Evolutionary conservation across 1,140 invertebrate species (phyloP), one percentile per base, ranked within the genome.

Genomic region (Saccostrea glomerata): DNA sequence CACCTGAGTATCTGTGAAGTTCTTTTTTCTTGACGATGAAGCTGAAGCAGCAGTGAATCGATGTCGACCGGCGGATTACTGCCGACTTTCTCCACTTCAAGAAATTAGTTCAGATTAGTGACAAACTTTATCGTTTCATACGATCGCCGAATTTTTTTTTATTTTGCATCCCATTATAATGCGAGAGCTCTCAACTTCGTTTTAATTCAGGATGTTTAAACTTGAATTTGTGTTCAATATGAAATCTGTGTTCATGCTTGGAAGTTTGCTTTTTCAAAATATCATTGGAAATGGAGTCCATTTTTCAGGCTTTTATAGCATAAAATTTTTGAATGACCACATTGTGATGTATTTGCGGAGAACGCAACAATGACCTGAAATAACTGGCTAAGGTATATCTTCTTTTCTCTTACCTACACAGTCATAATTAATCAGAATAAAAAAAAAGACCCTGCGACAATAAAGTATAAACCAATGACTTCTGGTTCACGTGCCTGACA

Each of bases 281-380:
- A 30, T 36, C 70, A 36, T 30, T 77, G 13, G 23, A 77, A 77
- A 3, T 77, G 70, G 70, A 77, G 23, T 7, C 25, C 70, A 30
- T 36, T 77, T 77, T 12, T 77, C 70, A 36, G 30, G 23, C 11
- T 77, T 36, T 77, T 40, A 77, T 30, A 30, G 25, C 70, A 77
- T 36, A 36, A 25, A 77, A 36, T 77, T 30, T 77, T 77, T 30
- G 58, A 63, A 63, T 63, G 25, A 77, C 70, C 70, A 77, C 70
- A 25, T 77, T 36, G 30, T 36, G 30, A 25, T 36, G 70, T 30
- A 25, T 63, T 30, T 77, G 70, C 25, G 70, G 70, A 77, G 70
- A 30, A 15, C 70, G 70, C 70, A 77, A 36, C 70, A 77, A 77
- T 77, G 70, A 77, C 70, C 23, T 77, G 70, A 77, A 77, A 36